phyloP scores from a whole-genome alignment of 1,140 invertebrate genomes.

The Polypedilum pembai region DNA sequence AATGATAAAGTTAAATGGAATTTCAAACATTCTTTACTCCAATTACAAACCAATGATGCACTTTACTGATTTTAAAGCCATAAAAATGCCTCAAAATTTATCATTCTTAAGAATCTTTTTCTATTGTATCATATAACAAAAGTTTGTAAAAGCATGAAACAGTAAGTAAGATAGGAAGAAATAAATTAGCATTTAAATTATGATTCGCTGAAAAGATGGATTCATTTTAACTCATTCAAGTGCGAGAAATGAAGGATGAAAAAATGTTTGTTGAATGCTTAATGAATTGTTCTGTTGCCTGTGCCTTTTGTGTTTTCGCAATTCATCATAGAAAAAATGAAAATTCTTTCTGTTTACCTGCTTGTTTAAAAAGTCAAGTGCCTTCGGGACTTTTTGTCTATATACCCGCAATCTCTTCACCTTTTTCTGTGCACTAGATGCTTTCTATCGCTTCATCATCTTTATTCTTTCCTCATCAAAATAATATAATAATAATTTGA shows the following conservation, averaged over 20 bases:
- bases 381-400: background rate
- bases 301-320: background rate
- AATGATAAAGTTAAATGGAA: no score
- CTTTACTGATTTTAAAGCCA: no score
- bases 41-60: no score
- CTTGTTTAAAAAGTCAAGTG: conserved; percentile 12
- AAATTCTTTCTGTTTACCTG: background rate
- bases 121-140: background rate
- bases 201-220: conserved; percentile 1
- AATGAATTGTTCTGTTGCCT: conserved; percentile 9
- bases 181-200: conserved; percentile 26
- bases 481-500: conserved; percentile 8
- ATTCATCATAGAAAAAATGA: background rate
- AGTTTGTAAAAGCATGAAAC: background rate
- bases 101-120: no score
- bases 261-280: conserved; percentile 11
- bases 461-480: background rate
- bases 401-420: background rate
- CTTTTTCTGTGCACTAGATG: background rate
- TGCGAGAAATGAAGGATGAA: background rate
- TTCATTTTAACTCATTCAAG: background rate
- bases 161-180: background rate
- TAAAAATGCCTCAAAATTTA: no score
- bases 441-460: background rate
- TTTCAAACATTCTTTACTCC: no score